Base-by-base conservation (phyloP, 2,888 invertebrate species). In the Philonicus albiceps region DNA sequence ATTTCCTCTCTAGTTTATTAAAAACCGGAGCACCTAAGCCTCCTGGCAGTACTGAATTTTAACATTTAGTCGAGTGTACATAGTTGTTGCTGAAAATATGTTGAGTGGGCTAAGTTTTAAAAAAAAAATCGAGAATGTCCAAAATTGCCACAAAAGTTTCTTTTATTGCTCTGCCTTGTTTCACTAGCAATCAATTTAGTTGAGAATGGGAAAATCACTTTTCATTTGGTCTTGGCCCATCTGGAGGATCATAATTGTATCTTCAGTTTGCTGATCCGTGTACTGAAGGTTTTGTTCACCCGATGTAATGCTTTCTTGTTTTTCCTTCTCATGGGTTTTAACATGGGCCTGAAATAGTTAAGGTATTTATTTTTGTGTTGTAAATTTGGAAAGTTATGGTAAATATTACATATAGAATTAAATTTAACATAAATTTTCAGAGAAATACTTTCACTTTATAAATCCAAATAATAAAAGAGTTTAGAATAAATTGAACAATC, bases 61-160 rank as follows among this genome's bases (percentile, higher is more conserved):
- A 34, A 76, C 19, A 13, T 76, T 76, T 76, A 76, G 19, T 22
- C 40, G 37, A 6, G 27, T 76, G 76, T 76, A 76, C 8, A 76
- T 76, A 76, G 40, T 76, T 76, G 76, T 76, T 37, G 76, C 76
- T 40, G 22, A 64, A 64, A 64, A 64, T 49, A 64, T 64, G 64
- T 64, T 27, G 8, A 64, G 3, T 27, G 64, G 64, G 22, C 22
- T 64, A 64, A 22, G 64, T 64, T 64, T 64, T 0, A 64, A 31
- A 43, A 43, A 43, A 40, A 55, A 19, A 27, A 64, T 27, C 64
- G 22, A 64, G 19, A 55, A 49, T 49, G 64, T 64, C 64, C 64
- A 64, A 64, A 64, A 64, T 64, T 64, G 64, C 64, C 22, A 64
- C 27, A 64, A 27, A 64, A 64, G 64, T 19, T 1, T 64, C 13